Evolutionary conservation across 1,140 invertebrate genomes (phyloP), one percentile per base, ranked within the genome.

Genomic region (Campoletis sonorensis): DNA sequence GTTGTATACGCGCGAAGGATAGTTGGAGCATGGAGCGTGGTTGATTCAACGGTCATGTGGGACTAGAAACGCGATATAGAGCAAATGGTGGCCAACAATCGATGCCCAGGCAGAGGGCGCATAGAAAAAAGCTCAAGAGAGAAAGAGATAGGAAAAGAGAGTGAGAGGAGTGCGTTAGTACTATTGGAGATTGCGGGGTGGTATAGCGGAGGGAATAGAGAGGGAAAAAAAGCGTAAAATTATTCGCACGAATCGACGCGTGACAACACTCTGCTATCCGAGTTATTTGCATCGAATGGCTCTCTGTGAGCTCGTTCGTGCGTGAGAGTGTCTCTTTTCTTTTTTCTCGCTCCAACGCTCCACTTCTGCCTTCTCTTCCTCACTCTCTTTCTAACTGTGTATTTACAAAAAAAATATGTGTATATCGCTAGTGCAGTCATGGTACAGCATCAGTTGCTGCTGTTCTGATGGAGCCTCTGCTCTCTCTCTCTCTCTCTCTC

Each of bases 201-300:
- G 51, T 11, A 54, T 54, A 11, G 51, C n/a, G 72, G 49, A 54
- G n/a, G 70, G 54, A 54, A 30, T 16, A 54, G 40, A 16, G 40
- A 27, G 23, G 61, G 61, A 75, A 49, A 75, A 75, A 75, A 75
- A 75, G 72, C 75, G 75, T 77, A 77, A 64, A 77, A 77, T 77
- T 64, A 77, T 77, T 77, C 75, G 75, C 51, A 61, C 75, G 75
- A 77, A 77, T 77, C 75, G 75, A 77, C 51, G 75, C 75, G 75
- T 77, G 75, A 77, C 75, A 77, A 77, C 27, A 30, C 75, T 16
- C 54, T 49, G 26, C 51, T 77, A 61, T 54, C 26, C 75, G 75
- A 77, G 51, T 77, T 77, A 77, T 77, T 77, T 77, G 75, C 75
- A 77, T 77, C 75, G 75, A 77, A 77, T 61, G 51, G 75, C 75